Evolutionary conservation across 2,888 invertebrate species (phyloP), one percentile per base, ranked within the genome.

Genomic region (Parascotia fuliginaria): DNA sequence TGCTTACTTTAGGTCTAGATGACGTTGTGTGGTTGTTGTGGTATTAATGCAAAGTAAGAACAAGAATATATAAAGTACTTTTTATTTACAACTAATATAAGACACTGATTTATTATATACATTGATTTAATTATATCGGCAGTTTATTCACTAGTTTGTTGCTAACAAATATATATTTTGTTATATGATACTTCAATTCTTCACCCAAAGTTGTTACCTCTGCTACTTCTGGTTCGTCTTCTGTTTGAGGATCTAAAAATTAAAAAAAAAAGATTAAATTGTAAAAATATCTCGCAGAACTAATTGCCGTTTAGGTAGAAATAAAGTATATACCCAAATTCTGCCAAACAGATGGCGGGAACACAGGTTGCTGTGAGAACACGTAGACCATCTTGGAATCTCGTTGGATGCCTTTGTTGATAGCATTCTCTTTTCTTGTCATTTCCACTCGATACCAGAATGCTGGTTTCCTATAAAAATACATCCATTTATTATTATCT

Each of bases 271-370:
- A 0, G 12, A 0, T 4, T 31, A 1, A 13, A 31, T 13, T 12
- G 11, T 24, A 7, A 24, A 24, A 24, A 24, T 1, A 24, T 24
- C 3, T 24, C 7, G 5, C 7, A 24, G 1, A 24, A 19, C 19
- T 19, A n/a, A n/a, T n/a, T n/a, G n/a, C n/a, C n/a, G n/a, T n/a
- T n/a, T n/a, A n/a, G n/a, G n/a, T n/a, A n/a, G n/a, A n/a, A 11
- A 31, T 12, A 32, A 24, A 9, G 0, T 9, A 61, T 65, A 74
- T 73, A 91, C 92, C 91, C 48, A 88, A 60, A 63, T 78, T 64
- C 51, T 86, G 87, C 89, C 89, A 92, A 1, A 93, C 88, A 1
- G 76, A 60, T 0, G 92, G 92, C 0, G 93, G 93, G 59, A 93
- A 93, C 0, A 93, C 83, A 0, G 92, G 84, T 27, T 81, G 88